phyloP scores from a whole-genome alignment of 1,140 invertebrate genomes.

The Calliopsis andreniformis region DNA sequence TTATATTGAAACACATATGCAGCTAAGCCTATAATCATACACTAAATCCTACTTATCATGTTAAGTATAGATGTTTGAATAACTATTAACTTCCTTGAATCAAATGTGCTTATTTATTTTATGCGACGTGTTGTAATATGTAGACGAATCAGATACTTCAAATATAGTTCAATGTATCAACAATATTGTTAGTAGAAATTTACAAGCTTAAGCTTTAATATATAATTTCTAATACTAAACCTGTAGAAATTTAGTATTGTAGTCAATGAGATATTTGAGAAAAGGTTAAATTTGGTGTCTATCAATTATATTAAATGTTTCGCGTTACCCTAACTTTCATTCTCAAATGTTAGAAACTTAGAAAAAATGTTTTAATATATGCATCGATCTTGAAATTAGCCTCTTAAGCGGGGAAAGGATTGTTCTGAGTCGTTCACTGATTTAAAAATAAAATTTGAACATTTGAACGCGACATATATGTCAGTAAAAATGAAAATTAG shows the following conservation, averaged over 20 bases:
- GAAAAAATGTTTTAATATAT: neutral
- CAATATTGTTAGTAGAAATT: neutral
- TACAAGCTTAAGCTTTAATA: neutral
- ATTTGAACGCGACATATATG: no score
- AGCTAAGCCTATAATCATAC: conserved; percentile 72
- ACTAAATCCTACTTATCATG: conserved; percentile 32
- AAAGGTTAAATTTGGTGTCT: neutral
- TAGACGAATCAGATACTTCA: no score
- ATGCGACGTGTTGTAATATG: no score
- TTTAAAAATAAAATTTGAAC: no score
- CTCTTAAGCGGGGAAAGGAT: no score
- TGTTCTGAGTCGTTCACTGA: no score
- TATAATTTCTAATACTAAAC: neutral
- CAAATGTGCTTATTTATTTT: no score
- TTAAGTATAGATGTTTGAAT: neutral
- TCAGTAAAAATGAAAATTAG: no score
- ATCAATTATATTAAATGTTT: neutral
- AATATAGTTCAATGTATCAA: neutral
- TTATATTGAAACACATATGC: conserved; percentile 54
- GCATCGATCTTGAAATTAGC: neutral
- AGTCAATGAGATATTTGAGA: no score
- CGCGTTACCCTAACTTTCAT: neutral
- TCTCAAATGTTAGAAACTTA: neutral
- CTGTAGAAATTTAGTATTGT: no score
- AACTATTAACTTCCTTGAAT: no score